Evolutionary conservation across 2,888 invertebrate genomes (phyloP), one percentile per base, ranked within the genome.

Genomic region (Gnatocerus cornutus): DNA sequence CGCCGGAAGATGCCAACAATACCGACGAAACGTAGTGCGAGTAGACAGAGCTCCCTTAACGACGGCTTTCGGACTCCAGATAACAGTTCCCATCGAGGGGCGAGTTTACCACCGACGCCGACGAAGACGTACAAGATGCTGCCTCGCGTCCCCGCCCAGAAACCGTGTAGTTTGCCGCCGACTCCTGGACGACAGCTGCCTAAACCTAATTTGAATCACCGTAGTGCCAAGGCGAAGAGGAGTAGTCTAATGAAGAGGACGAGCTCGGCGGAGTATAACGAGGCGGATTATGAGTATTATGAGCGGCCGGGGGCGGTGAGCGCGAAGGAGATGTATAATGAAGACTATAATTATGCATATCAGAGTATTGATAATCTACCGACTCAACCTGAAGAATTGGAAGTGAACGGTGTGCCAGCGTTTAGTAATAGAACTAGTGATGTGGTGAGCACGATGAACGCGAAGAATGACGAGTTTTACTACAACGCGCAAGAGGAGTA

Each of bases 281-380:
- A 73, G 46, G 71, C 72, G 21, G 78, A 78, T 46, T 75, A 72
- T 77, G 81, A 82, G 71, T 83, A 82, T 74, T 86, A 85, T 72
- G 77, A 79, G 55, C 77, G 84, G 65, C 77, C 81, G 14, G 85
- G 84, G 55, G 83, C 84, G 6, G 75, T 82, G 55, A 85, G 85
- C 73, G 85, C 84, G 43, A 78, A 79, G 68, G 83, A 84, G 61
- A 82, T 80, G 68, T 91, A 90, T 83, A 90, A 90, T 83, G 90
- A 91, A 81, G 89, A 91, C 84, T 91, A 91, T 81, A 91, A 90
- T 83, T 90, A 90, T 83, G 90, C 90, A 83, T 91, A 91, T 86
- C 88, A 88, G 78, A 91, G 90, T 84, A 89, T 88, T 78, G 91
- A 91, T 83, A 91, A 90, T 83, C 83, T 90, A 75, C 87, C 87